These are phyloP conservation scores for Bombus vancouverensis DNA, from an alignment of 1,140 invertebrate genomes.

Conservation along the genomic window DNA sequence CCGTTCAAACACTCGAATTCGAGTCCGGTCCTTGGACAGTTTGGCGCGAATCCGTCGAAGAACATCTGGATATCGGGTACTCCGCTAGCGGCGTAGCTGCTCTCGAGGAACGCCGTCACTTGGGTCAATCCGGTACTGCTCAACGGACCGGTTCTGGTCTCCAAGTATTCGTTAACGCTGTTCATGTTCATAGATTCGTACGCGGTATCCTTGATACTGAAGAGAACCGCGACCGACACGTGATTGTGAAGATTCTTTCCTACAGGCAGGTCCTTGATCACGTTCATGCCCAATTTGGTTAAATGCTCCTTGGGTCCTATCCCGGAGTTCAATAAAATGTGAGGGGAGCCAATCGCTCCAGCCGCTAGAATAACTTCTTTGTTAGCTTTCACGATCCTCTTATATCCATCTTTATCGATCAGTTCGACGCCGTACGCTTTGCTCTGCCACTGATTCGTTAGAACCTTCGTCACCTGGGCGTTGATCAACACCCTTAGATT, in stretches of 20 bases:
- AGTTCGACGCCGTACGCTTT: conserved; percentile 85
- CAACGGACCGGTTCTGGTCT: conserved; percentile 77
- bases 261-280: conserved; percentile 83
- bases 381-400: conserved; percentile 66
- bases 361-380: conserved; percentile 87
- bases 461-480: conserved; percentile 79
- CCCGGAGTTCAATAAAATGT: conserved; percentile 87
- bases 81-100: conserved; percentile 68
- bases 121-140: conserved; percentile 82
- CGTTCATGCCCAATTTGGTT: conserved; percentile 78
- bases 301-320: conserved; percentile 86
- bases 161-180: conserved; percentile 77
- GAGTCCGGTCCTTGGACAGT: conserved; percentile 75
- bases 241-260: conserved; percentile 85
- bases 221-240: conserved; percentile 78
- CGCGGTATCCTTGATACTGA: conserved; percentile 76
- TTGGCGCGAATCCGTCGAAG: conserved; percentile 80
- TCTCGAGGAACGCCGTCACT: conserved; percentile 79
- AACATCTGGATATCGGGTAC: conserved; percentile 77
- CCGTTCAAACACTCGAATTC: conserved; percentile 75
- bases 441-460: conserved; percentile 81
- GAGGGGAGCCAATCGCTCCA: conserved; percentile 87
- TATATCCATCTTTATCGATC: conserved; percentile 78
- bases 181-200: conserved; percentile 76
- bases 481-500: conserved; percentile 81